These are phyloP conservation scores for Colossoma macropomum DNA, from an alignment of 2,113 vertebrate species.

Conservation along the genomic window DNA sequence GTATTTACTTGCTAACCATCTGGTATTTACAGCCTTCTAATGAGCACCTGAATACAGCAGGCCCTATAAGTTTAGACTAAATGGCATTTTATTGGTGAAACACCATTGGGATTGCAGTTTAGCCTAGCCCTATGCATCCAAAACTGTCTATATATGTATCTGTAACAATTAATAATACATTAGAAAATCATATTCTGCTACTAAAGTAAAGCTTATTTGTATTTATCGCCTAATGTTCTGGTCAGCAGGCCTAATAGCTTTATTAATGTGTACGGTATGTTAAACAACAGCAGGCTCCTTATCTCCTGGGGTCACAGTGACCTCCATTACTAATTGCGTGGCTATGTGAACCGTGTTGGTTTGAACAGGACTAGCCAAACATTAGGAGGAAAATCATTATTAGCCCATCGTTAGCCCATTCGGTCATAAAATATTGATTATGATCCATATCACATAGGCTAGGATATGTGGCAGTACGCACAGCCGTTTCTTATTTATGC, in stretches of 20 bases:
- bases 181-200: not conserved
- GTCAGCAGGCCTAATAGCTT: slow-evolving; percentile 11
- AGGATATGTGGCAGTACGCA: not conserved
- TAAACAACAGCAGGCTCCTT: slow-evolving; percentile 11
- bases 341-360: not conserved
- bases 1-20: too few relatives aligned
- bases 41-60: too few relatives aligned
- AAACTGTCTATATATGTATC: not conserved
- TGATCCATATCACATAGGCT: not conserved
- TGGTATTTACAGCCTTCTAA: too few relatives aligned
- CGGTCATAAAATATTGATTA: not conserved
- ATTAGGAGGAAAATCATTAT: not conserved
- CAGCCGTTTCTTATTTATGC: not conserved
- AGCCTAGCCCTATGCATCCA: not conserved
- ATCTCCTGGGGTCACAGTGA: slow-evolving; percentile 19
- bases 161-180: not conserved
- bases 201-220: not conserved
- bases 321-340: slow-evolving; percentile 16
- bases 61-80: too few relatives aligned
- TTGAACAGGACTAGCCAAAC: slow-evolving; percentile 4
- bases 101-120: too few relatives aligned
- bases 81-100: too few relatives aligned
- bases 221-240: not conserved
- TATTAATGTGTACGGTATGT: slow-evolving; percentile 19
- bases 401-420: not conserved